Evolutionary conservation across 2,888 invertebrate genomes (phyloP).

Genomic region (Agonopterix heracliana): DNA sequence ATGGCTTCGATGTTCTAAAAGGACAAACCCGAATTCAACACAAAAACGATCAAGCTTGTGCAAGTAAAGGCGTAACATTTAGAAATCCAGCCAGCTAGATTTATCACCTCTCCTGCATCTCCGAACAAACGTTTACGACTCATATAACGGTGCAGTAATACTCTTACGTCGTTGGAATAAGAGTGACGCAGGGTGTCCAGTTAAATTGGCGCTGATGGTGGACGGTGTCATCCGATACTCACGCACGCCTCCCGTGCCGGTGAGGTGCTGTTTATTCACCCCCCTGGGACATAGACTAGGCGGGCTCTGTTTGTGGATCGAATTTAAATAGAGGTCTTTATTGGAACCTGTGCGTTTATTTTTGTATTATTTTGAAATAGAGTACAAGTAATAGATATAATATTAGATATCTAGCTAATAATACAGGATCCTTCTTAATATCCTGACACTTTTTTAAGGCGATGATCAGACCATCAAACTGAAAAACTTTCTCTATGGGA

Average conservation of each 20-base stretch:
- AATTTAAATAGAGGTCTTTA: background rate
- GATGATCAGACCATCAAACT: too few relatives aligned
- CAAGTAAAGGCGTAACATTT: background rate
- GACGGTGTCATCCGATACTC: constrained; percentile 22
- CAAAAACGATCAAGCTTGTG: background rate
- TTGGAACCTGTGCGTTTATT: background rate
- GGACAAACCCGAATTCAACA: background rate
- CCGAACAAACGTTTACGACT: background rate
- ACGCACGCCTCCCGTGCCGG: constrained; percentile 49
- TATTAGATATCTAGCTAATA: too few relatives aligned
- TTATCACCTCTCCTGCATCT: background rate
- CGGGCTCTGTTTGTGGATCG: background rate
- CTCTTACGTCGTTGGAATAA: background rate
- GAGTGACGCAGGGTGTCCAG: constrained; percentile 7
- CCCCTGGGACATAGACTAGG: constrained; percentile 33
- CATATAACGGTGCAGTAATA: background rate
- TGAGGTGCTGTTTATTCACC: constrained; percentile 60
- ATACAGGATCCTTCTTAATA: too few relatives aligned
- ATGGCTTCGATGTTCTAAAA: background rate
- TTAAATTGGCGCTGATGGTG: constrained; percentile 17
- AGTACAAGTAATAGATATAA: too few relatives aligned
- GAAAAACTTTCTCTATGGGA: too few relatives aligned
- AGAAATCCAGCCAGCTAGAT: background rate
- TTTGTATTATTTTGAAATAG: too few relatives aligned
- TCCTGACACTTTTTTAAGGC: too few relatives aligned